These are phyloP conservation scores for Pocillopora verrucosa DNA, from an alignment of 64 coral and sea anemone genomes.

Conservation along the genomic window DNA sequence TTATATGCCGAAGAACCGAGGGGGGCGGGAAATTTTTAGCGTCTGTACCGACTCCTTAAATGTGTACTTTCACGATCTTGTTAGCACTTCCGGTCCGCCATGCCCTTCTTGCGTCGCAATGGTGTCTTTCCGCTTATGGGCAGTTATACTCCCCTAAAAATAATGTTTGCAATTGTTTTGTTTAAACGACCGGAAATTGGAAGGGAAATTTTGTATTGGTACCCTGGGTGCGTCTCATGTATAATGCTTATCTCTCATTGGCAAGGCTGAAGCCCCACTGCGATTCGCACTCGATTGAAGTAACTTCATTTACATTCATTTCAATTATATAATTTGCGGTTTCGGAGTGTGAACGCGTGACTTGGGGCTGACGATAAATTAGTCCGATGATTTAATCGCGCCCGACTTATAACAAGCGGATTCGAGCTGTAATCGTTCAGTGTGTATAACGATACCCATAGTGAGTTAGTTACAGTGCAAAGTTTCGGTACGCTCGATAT, in stretches of 20 bases:
- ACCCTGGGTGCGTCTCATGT: background rate
- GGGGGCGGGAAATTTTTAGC: conserved; percentile 3
- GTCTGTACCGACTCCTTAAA: background rate
- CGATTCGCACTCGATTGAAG: conserved; percentile 26
- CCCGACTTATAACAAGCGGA: conserved; percentile 16
- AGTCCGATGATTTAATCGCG: conserved; percentile 35
- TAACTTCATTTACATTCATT: background rate
- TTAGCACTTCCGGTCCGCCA: conserved; percentile 32
- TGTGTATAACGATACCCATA: background rate
- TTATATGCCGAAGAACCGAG: background rate
- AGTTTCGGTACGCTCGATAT: background rate
- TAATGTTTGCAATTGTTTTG: conserved; percentile 32
- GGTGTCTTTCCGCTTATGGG: background rate
- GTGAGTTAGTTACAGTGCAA: background rate
- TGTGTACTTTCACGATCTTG: conserved; percentile 19
- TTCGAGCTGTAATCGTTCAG: conserved; percentile 3
- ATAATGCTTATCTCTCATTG: conserved; percentile 3
- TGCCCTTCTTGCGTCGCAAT: conserved; percentile 8
- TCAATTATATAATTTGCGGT: conserved; percentile 9
- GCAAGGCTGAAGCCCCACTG: background rate
- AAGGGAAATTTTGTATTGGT: conserved; percentile 1
- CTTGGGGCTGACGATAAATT: conserved; percentile 25
- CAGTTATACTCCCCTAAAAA: background rate
- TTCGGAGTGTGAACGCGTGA: conserved; percentile 29
- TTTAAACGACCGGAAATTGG: conserved; percentile 28